Evolutionary conservation across 2,888 invertebrate species (phyloP).

Genomic region (Ophion costatus): DNA sequence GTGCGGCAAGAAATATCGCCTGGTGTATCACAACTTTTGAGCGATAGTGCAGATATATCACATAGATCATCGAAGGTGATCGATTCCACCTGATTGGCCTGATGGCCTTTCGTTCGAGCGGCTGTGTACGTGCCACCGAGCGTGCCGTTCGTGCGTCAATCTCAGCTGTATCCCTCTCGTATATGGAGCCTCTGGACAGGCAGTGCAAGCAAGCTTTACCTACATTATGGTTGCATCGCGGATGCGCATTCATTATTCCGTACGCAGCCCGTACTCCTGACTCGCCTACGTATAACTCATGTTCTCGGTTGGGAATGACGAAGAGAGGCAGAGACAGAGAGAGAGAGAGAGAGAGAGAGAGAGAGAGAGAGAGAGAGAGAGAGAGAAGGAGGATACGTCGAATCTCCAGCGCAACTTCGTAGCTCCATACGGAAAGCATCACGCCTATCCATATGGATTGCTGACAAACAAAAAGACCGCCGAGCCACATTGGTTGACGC

Average conservation of each 20-base stretch:
- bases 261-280: conserved; percentile 61
- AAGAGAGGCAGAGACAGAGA: not conserved
- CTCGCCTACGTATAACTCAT: conserved; percentile 65
- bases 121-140: conserved; percentile 8
- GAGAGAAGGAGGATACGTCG: not conserved
- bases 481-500: not conserved
- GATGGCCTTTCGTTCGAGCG: conserved; percentile 34
- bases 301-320: not conserved
- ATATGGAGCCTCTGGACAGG: conserved; percentile 1
- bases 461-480: conserved; percentile 17
- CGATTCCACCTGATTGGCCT: conserved; percentile 56
- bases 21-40: too few relatives aligned
- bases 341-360: too few relatives aligned
- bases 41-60: not conserved
- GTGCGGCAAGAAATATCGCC: too few relatives aligned
- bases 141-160: not conserved
- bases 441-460: not conserved
- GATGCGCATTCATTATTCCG: conserved; percentile 68
- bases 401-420: not conserved
- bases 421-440: conserved; percentile 9
- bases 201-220: conserved; percentile 28
- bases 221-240: conserved; percentile 53
- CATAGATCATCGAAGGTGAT: conserved; percentile 68
- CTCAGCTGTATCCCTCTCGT: conserved; percentile 19
- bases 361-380: not conserved